phyloP scores from a whole-genome alignment of 2,113 vertebrate genomes.

The Scomber japonicus region DNA sequence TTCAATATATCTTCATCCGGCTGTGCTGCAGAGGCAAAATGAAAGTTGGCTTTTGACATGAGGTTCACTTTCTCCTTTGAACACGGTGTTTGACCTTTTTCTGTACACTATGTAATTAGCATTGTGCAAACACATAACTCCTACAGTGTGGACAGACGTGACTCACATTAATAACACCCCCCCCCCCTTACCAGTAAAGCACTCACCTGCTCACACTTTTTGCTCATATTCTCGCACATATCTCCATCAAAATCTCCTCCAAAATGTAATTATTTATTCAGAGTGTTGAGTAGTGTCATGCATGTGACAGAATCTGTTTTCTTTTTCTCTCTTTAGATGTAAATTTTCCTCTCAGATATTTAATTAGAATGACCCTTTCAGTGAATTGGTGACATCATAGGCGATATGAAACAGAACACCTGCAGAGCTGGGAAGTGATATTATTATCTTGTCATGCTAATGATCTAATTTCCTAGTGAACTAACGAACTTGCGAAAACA shows the following conservation, averaged over 20 bases:
- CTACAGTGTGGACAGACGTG: conserved; percentile 47
- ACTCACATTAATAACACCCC: conserved; percentile 53
- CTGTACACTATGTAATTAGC: conserved; percentile 71
- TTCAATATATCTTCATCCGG: conserved; percentile 46
- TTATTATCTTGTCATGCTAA: conserved; percentile 23
- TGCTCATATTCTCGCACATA: conserved; percentile 33
- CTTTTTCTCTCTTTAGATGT: conserved; percentile 33
- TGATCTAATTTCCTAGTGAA: neutral
- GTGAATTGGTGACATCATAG: conserved; percentile 37
- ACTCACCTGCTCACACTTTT: neutral
- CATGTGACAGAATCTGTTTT: conserved; percentile 31
- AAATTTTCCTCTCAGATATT: conserved; percentile 50
- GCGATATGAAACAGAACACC: conserved; percentile 26
- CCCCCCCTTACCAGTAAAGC: neutral
- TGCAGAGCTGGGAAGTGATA: conserved; percentile 2
- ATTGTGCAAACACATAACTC: conserved; percentile 66
- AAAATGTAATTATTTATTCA: conserved; percentile 36
- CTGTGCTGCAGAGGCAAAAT: conserved; percentile 37
- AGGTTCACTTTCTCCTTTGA: conserved; percentile 47
- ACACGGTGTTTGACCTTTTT: conserved; percentile 67
- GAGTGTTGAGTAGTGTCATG: conserved; percentile 41
- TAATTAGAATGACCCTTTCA: conserved; percentile 65
- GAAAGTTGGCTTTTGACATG: conserved; percentile 24
- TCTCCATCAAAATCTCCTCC: neutral
- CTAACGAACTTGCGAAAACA: neutral